These are phyloP conservation scores for Numenius arquata DNA, from an alignment of 2,113 vertebrate genomes.

Conservation along the genomic window DNA sequence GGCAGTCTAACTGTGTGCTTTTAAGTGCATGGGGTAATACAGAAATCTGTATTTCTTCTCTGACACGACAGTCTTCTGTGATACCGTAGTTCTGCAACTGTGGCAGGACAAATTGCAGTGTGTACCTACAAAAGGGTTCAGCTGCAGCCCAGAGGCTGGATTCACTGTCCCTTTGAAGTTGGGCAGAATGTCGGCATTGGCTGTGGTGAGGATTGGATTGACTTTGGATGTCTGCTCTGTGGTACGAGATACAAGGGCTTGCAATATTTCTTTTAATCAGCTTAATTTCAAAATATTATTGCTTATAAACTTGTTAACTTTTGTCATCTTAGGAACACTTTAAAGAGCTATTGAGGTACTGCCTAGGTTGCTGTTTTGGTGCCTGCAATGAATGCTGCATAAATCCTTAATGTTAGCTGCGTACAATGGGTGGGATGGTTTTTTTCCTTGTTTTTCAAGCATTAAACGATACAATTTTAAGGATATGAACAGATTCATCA, in stretches of 20 bases:
- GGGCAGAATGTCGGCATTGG: not conserved
- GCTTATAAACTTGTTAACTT: not conserved
- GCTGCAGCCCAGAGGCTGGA: not conserved
- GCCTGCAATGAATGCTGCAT: not conserved
- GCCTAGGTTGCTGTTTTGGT: not conserved
- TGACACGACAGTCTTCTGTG: not conserved
- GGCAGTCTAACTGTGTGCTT: not conserved
- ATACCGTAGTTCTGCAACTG: not conserved
- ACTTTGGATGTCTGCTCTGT: not conserved
- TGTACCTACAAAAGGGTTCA: not conserved
- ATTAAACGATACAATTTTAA: not conserved
- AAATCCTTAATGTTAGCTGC: not conserved
- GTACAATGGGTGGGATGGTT: not conserved
- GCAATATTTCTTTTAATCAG: not conserved
- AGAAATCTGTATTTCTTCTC: not conserved
- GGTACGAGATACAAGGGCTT: fast-evolving
- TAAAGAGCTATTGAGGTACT: not conserved
- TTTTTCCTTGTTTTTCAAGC: not conserved
- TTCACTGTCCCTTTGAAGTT: not conserved
- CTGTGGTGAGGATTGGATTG: not conserved
- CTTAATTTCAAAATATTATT: not conserved
- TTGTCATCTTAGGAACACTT: not conserved
- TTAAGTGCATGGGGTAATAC: not conserved
- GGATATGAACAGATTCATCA: not conserved
- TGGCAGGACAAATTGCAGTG: not conserved